These are phyloP conservation scores for Littorina saxatilis DNA, from an alignment of 1,140 invertebrate genomes.

Conservation along the genomic window DNA sequence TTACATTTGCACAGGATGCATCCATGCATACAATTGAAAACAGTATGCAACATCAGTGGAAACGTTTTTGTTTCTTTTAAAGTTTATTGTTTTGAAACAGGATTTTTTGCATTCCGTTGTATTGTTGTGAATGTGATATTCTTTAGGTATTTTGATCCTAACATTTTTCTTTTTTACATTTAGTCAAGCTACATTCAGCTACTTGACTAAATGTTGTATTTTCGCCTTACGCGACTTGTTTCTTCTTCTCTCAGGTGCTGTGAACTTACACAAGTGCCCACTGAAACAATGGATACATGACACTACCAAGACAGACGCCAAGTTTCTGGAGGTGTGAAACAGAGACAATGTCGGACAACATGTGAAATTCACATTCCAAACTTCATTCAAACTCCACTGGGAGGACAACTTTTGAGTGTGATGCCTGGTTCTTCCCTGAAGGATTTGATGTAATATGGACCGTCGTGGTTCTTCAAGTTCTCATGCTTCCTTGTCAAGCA, in stretches of 20 bases:
- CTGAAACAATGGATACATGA: not conserved
- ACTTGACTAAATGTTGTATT: not conserved
- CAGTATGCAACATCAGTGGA: too few relatives aligned
- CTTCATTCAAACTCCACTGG: too few relatives aligned
- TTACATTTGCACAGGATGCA: too few relatives aligned
- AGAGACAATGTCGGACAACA: not conserved
- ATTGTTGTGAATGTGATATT: too few relatives aligned
- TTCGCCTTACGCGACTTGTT: too few relatives aligned
- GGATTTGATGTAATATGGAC: constrained; percentile 2
- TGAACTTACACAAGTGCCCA: not conserved
- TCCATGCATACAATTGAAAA: too few relatives aligned
- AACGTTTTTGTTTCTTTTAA: too few relatives aligned
- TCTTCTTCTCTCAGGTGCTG: not conserved
- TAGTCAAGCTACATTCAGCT: too few relatives aligned
- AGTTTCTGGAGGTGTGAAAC: not conserved
- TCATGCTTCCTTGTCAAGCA: constrained; percentile 22
- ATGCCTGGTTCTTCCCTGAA: not conserved
- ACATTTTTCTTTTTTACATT: too few relatives aligned
- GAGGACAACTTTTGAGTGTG: not conserved
- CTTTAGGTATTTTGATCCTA: too few relatives aligned
- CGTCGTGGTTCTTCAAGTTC: constrained; percentile 19
- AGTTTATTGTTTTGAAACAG: too few relatives aligned
- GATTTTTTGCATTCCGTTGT: too few relatives aligned
- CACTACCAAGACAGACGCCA: not conserved
- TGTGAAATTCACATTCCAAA: constrained; percentile 14